phyloP scores from a whole-genome alignment of 2,888 invertebrate species.

The Leptopilina syphax region DNA sequence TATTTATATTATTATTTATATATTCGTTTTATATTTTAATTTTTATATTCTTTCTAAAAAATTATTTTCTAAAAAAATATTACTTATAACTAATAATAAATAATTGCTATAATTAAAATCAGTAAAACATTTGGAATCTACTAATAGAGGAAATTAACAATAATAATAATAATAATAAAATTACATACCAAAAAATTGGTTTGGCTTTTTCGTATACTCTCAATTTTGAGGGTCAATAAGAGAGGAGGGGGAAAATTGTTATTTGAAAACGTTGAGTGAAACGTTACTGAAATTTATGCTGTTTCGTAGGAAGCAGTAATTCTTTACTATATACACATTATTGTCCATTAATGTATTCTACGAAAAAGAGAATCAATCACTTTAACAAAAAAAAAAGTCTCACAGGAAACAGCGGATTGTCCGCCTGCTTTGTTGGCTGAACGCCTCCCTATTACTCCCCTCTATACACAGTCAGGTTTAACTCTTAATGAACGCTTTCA shows the following conservation, averaged over 20 bases:
- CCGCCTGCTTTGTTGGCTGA: constrained; percentile 3
- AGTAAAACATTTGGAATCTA: no score
- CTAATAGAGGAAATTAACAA: no score
- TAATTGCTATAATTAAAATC: no score
- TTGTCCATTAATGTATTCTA: not conserved
- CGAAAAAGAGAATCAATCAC: constrained; percentile 6
- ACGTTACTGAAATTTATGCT: not conserved
- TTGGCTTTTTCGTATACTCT: not conserved
- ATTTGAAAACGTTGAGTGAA: not conserved
- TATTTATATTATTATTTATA: no score
- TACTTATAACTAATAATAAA: no score
- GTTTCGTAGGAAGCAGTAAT: constrained; percentile 4
- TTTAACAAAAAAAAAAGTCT: not conserved
- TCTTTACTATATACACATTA: not conserved
- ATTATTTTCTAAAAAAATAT: no score
- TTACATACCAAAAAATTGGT: no score
- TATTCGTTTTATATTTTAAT: no score
- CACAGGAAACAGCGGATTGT: constrained; percentile 1
- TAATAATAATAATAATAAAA: no score
- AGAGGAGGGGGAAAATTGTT: not conserved
- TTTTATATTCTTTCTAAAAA: no score
- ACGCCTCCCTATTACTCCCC: not conserved
- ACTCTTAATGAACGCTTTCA: not conserved
- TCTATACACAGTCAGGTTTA: not conserved
- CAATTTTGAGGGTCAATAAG: not conserved